Percentiles rank a stretch among this genome's conserved stretches.
phyloP scores from a whole-genome alignment of 2,113 vertebrate species.

The Lophura nycthemera region DNA sequence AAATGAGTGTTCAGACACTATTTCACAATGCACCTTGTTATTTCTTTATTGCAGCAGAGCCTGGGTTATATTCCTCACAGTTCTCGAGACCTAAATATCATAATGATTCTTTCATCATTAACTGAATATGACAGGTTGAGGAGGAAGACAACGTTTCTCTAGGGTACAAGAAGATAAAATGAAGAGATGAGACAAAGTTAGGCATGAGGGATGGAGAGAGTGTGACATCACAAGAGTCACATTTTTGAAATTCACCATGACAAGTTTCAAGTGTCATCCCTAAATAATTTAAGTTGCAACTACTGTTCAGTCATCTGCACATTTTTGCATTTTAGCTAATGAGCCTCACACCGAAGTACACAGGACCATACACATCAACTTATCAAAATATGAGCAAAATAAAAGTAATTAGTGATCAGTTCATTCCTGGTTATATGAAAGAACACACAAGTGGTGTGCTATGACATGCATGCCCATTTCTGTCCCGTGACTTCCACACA shows the following conservation, averaged over 20 bases:
- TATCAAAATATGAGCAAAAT: background rate
- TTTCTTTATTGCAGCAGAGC: background rate
- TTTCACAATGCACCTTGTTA: background rate
- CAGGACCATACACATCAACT: background rate
- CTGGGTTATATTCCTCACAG: background rate
- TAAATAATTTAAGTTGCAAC: background rate
- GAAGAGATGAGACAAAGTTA: conserved; percentile 7
- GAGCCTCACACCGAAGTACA: background rate
- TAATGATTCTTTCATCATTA: background rate
- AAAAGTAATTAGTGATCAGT: background rate
- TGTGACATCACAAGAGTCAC: background rate
- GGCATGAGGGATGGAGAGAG: background rate
- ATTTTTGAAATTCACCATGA: background rate
- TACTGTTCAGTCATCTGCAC: background rate
- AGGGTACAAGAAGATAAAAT: background rate
- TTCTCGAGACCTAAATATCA: background rate
- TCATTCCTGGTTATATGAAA: background rate
- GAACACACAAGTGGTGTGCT: background rate
- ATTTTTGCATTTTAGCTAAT: background rate
- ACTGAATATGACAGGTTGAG: background rate
- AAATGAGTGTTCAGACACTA: background rate
- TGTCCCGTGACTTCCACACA: background rate
- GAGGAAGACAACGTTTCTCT: background rate
- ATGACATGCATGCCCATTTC: background rate
- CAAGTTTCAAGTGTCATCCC: background rate